A percentile compares a stretch with the other conserved stretches of the same genome.
phyloP scores from a whole-genome alignment of 2,888 invertebrate genomes.

The Metellina segmentata region DNA sequence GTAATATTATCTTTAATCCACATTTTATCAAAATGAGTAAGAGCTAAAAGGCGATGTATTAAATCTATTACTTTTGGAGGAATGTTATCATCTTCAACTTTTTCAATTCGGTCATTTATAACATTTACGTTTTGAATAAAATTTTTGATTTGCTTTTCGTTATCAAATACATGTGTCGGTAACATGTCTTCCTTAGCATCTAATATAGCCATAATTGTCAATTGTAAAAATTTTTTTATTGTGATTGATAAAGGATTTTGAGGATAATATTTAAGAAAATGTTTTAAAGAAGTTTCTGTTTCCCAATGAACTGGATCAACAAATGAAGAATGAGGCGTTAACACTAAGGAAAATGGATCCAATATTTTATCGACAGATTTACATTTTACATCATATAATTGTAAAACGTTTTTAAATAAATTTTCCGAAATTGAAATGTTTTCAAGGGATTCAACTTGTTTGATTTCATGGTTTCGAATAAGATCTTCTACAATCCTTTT shows the following conservation, averaged over 20 bases:
- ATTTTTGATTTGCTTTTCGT: neutral
- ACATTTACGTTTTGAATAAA: slow-evolving; percentile 38
- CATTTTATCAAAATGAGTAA: slow-evolving; percentile 1
- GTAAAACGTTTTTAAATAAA: neutral
- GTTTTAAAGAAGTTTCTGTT: neutral
- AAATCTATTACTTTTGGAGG: slow-evolving; percentile 42
- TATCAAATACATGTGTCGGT: neutral
- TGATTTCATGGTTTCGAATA: neutral
- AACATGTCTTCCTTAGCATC: slow-evolving; percentile 1
- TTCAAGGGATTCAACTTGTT: neutral
- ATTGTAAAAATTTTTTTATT: slow-evolving; percentile 1
- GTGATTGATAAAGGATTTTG: neutral
- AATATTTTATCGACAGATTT: neutral
- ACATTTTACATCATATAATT: slow-evolving; percentile 40
- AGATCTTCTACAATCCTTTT: neutral
- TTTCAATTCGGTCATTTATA: slow-evolving; percentile 20
- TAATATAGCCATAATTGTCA: neutral
- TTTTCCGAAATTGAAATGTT: neutral
- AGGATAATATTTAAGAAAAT: slow-evolving; percentile 9
- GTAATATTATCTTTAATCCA: slow-evolving; percentile 6
- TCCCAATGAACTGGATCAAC: slow-evolving; percentile 35
- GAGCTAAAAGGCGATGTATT: slow-evolving; percentile 9
- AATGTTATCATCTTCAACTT: neutral
- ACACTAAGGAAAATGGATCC: slow-evolving; percentile 25
- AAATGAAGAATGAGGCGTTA: neutral